Evolutionary conservation across 2,888 invertebrate genomes (phyloP), one percentile per base, ranked within the genome.

Genomic region (Idaea dimidiata): DNA sequence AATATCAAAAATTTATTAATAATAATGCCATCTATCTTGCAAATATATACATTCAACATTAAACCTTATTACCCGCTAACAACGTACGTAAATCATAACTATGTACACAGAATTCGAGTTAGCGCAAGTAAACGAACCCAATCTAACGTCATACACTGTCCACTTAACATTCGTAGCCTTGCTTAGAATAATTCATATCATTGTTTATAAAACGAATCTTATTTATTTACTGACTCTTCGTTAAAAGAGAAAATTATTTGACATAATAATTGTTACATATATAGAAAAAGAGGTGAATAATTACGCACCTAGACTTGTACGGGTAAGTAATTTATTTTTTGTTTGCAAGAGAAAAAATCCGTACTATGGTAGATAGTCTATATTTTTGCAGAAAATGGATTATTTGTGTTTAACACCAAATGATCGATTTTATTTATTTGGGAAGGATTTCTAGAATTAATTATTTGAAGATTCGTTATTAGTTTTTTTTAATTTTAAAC

Each of bases 161-260:
- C 90, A 91, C 89, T 82, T 81, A 88, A 89, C 89, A 90, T 91
- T 89, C 89, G 80, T 90, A 91, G 90, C 88, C 43, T 73, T 66
- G 72, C 73, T 69, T 71, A 73, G 72, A 70, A 67, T 64, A 56
- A 60, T 24, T 43, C n/a, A n/a, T 54, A 61, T 64, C 24, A 66
- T 60, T 66, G 61, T 64, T 61, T 14, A 43, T 64, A 79, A 74
- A 82, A 84, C 79, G 82, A 85, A 88, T 81, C 80, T 78, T 79
- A 76, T 67, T 14, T 18, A 17, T 24, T n/a, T 31, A 6, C 16
- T 58, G 6, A 32, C 17, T 17, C 16, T 31, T n/a, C 7, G 14
- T 24, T 59, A 24, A 16, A 54, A 59, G 17, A 6, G 16, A 58
- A 16, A 55, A 18, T 24, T 58, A 14, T 64, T 59, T 65, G 43